A percentile compares a stretch with the other conserved stretches of the same genome.
Evolutionary conservation across 2,113 vertebrate genomes (phyloP).

Genomic region (Mystacornis crossleyi): DNA sequence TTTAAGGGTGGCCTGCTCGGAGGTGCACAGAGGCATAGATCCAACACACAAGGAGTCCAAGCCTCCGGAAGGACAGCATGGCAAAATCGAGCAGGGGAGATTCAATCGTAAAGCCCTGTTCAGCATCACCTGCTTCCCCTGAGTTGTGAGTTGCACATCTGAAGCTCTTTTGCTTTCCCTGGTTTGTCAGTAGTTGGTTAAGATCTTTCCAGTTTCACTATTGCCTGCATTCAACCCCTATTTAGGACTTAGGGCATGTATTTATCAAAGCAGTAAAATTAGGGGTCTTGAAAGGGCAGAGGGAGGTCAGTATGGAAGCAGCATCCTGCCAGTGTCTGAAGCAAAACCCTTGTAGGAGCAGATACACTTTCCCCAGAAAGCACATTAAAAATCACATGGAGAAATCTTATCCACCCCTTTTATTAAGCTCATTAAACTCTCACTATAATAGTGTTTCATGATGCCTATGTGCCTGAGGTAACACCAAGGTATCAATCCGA

Average conservation of each 20-base stretch:
- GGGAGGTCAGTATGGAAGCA: background rate
- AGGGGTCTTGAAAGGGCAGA: background rate
- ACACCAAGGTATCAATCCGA: background rate
- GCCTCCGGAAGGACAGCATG: background rate
- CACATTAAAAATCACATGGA: background rate
- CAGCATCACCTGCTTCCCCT: background rate
- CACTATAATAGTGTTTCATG: background rate
- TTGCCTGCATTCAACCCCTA: background rate
- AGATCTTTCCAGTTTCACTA: background rate
- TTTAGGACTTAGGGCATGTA: background rate
- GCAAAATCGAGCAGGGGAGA: fast-evolving
- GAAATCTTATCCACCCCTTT: background rate
- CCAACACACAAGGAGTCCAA: background rate
- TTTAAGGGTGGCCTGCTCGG: background rate
- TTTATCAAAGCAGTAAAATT: background rate
- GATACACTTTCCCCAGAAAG: background rate
- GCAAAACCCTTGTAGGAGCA: background rate
- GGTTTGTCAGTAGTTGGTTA: background rate
- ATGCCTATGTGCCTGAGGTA: background rate
- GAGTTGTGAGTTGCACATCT: background rate
- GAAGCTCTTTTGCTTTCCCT: background rate
- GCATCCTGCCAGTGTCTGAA: background rate
- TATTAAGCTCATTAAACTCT: background rate
- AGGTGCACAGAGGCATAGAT: background rate
- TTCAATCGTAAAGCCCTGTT: background rate